Percentiles rank a stretch among this genome's conserved stretches.
phyloP scores from a whole-genome alignment of 2,888 invertebrate genomes.

The Hypena proboscidalis region DNA sequence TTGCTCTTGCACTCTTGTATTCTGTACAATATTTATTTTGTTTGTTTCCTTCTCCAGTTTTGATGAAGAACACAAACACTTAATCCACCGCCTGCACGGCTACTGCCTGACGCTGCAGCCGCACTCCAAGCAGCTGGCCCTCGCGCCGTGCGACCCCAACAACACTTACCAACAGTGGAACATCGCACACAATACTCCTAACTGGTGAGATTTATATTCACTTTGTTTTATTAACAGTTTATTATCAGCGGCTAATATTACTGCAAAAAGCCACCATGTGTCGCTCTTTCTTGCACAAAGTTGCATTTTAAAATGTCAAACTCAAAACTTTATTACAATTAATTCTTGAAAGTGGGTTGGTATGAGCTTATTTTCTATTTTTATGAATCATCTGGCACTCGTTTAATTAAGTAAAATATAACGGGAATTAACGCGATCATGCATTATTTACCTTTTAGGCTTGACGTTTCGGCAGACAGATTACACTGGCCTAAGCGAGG shows the following conservation, averaged over 20 bases:
- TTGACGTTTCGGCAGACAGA: too few relatives aligned
- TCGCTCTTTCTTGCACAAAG: too few relatives aligned
- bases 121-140: constrained; percentile 89
- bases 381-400: too few relatives aligned
- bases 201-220: constrained; percentile 62
- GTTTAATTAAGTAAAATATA: too few relatives aligned
- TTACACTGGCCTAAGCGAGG: too few relatives aligned
- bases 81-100: constrained; percentile 91
- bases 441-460: too few relatives aligned
- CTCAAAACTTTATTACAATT: too few relatives aligned
- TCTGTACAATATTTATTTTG: neutral
- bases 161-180: constrained; percentile 96
- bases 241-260: constrained; percentile 8
- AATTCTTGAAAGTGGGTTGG: too few relatives aligned
- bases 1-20: neutral
- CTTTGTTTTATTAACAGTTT: neutral
- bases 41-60: constrained; percentile 75
- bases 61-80: constrained; percentile 89
- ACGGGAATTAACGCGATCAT: too few relatives aligned
- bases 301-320: too few relatives aligned
- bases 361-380: too few relatives aligned
- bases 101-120: constrained; percentile 95
- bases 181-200: constrained; percentile 80
- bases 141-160: constrained; percentile 93
- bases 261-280: too few relatives aligned